Conservation (phyloP, 1,140 invertebrate species). For the Drosophila prosaltans region DNA sequence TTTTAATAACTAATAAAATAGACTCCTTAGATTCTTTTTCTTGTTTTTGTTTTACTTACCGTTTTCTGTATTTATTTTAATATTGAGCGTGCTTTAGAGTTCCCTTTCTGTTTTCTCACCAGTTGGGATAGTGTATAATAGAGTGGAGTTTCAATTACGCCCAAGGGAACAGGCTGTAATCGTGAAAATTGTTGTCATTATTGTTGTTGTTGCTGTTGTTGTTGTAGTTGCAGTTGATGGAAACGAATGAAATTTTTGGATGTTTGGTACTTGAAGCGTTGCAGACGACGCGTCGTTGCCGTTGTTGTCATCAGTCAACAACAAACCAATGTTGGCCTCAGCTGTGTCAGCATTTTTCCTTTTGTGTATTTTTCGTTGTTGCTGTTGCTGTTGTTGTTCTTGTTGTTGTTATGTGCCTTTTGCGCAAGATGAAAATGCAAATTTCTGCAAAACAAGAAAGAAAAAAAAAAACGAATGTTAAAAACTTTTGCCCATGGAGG, state of each 20-base stretch:
- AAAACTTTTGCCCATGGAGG: not conserved
- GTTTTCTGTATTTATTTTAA: not conserved
- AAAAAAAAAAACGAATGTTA: constrained; percentile 42
- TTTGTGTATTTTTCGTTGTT: constrained; percentile 30
- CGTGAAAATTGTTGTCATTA: not conserved
- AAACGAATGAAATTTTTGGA: constrained; percentile 2
- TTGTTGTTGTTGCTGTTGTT: not conserved
- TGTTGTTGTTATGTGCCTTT: constrained; percentile 20
- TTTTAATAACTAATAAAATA: too few relatives aligned
- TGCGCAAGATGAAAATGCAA: constrained; percentile 76
- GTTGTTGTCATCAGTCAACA: constrained; percentile 59
- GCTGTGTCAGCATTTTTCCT: constrained; percentile 63
- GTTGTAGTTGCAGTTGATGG: not conserved
- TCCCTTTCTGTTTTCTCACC: not conserved
- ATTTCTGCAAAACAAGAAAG: constrained; percentile 64
- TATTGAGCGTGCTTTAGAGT: not conserved
- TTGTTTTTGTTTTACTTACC: not conserved
- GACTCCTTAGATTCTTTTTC: too few relatives aligned
- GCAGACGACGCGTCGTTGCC: constrained; percentile 31
- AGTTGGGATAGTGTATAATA: not conserved
- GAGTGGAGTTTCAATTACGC: not conserved
- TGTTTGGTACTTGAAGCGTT: not conserved
- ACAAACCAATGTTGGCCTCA: constrained; percentile 47
- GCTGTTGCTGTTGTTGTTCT: not conserved
- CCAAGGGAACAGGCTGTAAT: not conserved